Base-by-base conservation (phyloP, 2,113 vertebrate species). In the Nycticorax nycticorax region DNA sequence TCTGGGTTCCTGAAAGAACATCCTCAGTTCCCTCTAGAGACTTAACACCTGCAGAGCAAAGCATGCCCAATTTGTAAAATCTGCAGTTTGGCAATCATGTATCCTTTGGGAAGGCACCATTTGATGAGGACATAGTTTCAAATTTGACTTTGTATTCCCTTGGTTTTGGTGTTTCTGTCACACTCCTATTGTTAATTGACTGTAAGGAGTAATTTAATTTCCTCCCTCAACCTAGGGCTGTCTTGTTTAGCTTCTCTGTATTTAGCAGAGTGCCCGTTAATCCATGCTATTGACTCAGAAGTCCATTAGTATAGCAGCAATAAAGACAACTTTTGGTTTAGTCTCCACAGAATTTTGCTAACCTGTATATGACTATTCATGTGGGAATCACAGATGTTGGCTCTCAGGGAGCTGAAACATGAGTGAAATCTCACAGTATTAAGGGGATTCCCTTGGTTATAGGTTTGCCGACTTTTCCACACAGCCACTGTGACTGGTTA, bases 131-230 rank as follows among this genome's bases (percentile, higher is more conserved):
- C 5, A 6, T 41, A 2, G 20, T 92, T 89, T 85, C 53, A 94
- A 53, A 55, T 91, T 52, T 89, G 59, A 77, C 71, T 88, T 78
- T 63, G n/a, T 88, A 59, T 87, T 94, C 62, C 56, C 89, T 84
- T 59, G 72, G 7, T 86, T 90, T 92, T 60, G 55, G 48, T 66
- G 74, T 86, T 96, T 37, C 50, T 88, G 50, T 92, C 67, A 88
- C n/a, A 60, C 13, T 80, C 56, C 50, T 74, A 14, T 74, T 88
- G 39, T 76, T 92, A 84, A 64, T 90, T 92, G 82, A 64, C 62
- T 86, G 32, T 45, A 71, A 78, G 92, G 47, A 82, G 43, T 87
- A 88, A 82, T 82, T 95, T 90, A 71, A 83, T 81, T 90, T 88
- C 52, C 18, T 94, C 43, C 18, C n/a, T 83, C 82, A 77, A 24